Evolutionary conservation across 1,140 invertebrate species (phyloP).

Genomic region (Thereuonema tuberculata): DNA sequence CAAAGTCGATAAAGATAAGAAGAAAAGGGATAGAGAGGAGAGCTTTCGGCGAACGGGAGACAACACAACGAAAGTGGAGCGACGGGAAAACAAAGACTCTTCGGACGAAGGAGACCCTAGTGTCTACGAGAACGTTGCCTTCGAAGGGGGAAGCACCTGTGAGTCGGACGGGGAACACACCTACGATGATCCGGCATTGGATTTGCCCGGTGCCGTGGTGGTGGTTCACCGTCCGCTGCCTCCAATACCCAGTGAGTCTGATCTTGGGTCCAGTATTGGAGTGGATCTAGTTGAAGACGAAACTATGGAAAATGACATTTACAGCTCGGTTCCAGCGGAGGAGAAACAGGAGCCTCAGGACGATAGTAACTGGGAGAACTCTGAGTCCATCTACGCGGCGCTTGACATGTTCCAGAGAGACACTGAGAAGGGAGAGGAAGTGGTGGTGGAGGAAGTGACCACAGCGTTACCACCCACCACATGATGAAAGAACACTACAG

Average conservation of each 20-base stretch:
- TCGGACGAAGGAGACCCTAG: not conserved
- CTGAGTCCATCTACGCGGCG: conserved; percentile 2
- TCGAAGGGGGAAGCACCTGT: not conserved
- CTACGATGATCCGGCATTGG: not conserved
- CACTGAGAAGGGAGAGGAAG: not conserved
- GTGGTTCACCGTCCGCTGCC: not conserved
- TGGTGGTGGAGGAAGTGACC: too few species aligned
- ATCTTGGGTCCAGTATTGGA: not conserved
- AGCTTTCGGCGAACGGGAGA: conserved; percentile 4
- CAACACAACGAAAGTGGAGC: too few species aligned
- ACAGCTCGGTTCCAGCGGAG: not conserved
- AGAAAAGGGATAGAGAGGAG: conserved; percentile 15
- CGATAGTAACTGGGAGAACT: not conserved
- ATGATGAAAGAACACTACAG: too few species aligned
- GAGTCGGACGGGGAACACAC: not conserved
- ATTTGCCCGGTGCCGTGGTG: not conserved
- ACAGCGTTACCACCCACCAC: too few species aligned
- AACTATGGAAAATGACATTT: conserved; percentile 2
- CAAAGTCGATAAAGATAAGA: conserved; percentile 15
- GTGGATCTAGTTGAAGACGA: not conserved
- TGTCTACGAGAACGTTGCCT: not conserved
- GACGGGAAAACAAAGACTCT: not conserved
- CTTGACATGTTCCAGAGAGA: not conserved
- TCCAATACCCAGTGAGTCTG: conserved; percentile 3
- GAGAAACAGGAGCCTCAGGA: not conserved